Conservation (phyloP, 2,113 vertebrate genomes). For the Dipodomys spectabilis region DNA sequence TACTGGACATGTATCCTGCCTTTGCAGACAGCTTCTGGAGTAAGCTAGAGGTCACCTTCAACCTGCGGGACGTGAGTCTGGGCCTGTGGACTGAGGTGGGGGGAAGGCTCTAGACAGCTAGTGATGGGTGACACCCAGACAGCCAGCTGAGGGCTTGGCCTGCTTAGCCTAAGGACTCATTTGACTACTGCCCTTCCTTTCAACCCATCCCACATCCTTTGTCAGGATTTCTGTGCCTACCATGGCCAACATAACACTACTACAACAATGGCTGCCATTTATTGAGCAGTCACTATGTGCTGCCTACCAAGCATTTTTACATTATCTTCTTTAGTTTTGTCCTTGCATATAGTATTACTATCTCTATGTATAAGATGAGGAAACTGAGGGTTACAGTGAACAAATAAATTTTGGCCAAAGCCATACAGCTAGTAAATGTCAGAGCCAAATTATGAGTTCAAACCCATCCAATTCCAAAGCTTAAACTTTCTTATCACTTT, state of each 20-base stretch:
- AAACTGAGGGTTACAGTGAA: background rate
- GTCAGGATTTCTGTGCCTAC: conserved; percentile 31
- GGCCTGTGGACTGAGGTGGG: conserved; percentile 25
- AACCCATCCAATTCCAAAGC: background rate
- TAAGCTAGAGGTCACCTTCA: conserved; percentile 98
- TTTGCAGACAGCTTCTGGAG: conserved; percentile 96
- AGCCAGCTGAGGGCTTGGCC: background rate
- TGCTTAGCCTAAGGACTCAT: background rate
- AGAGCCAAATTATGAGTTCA: background rate
- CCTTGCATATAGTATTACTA: background rate
- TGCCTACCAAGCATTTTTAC: background rate
- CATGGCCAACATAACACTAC: background rate
- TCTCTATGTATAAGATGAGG: conserved; percentile 19
- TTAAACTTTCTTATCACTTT: background rate
- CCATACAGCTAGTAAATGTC: background rate
- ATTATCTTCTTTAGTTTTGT: background rate
- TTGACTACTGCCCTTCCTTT: background rate
- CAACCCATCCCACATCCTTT: background rate
- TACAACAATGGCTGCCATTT: background rate
- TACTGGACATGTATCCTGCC: conserved; percentile 98
- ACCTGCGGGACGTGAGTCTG: conserved; percentile 95
- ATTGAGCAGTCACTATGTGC: background rate
- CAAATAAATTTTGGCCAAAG: background rate
- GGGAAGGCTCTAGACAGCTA: background rate
- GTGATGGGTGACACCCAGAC: background rate